Percentiles rank a stretch among this genome's conserved stretches.
phyloP scores from a whole-genome alignment of 2,888 invertebrate genomes.

The Dione juno region DNA sequence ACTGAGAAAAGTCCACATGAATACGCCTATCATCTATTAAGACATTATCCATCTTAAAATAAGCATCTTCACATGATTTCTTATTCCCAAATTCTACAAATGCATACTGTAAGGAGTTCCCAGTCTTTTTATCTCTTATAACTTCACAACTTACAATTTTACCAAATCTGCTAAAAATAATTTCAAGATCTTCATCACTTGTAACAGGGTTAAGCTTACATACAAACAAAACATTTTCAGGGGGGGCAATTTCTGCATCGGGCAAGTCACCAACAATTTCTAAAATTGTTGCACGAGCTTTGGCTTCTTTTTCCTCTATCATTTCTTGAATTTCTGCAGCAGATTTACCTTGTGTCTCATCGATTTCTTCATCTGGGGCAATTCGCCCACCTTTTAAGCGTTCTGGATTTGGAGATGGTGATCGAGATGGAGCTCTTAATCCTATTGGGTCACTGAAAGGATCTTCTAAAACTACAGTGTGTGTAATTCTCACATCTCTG shows the following conservation, averaged over 20 bases:
- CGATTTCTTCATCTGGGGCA: slow-evolving; percentile 96
- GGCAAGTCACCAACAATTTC: slow-evolving; percentile 99
- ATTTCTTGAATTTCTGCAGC: slow-evolving; percentile 93
- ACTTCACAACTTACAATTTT: slow-evolving; percentile 97
- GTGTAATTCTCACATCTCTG: slow-evolving; percentile 97
- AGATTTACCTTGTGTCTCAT: slow-evolving; percentile 94
- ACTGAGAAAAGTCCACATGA: slow-evolving; percentile 99
- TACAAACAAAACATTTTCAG: slow-evolving; percentile 99
- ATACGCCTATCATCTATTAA: slow-evolving; percentile 99
- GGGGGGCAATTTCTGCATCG: slow-evolving; percentile 98
- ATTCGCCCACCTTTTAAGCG: slow-evolving; percentile 92
- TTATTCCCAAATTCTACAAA: slow-evolving; percentile 98
- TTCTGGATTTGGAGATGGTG: slow-evolving; percentile 94
- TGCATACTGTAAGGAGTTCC: slow-evolving; percentile 98
- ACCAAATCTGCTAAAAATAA: slow-evolving; percentile 98
- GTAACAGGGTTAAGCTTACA: slow-evolving; percentile 99
- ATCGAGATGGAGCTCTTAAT: slow-evolving; percentile 90
- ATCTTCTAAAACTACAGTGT: slow-evolving; percentile 97
- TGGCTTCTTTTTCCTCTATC: slow-evolving; percentile 95
- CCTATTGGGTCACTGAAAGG: slow-evolving; percentile 95
- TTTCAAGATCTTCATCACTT: slow-evolving; percentile 97
- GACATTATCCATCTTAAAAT: slow-evolving; percentile 99
- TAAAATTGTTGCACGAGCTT: slow-evolving; percentile 97
- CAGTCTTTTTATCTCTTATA: slow-evolving; percentile 95
- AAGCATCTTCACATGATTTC: slow-evolving; percentile 97